phyloP scores from a whole-genome alignment of 2,113 vertebrate species.

The Heterochromis multidens region DNA sequence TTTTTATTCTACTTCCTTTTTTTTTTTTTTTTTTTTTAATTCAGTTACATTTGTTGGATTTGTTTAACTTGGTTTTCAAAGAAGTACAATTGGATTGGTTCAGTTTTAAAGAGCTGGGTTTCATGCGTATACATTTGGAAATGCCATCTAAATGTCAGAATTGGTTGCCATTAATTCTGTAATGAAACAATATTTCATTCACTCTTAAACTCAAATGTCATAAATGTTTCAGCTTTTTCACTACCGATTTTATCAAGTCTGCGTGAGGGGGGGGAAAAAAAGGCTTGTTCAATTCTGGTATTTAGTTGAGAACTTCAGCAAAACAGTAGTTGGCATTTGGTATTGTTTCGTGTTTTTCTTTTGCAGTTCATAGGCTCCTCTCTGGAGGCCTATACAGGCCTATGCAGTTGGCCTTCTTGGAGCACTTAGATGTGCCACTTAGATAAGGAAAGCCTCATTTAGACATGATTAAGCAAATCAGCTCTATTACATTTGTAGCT shows the following conservation, averaged over 20 bases:
- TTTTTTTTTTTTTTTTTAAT: no score
- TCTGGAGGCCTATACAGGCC: not conserved
- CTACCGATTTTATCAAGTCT: not conserved
- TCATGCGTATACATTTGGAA: slow-evolving; percentile 13
- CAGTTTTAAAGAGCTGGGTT: not conserved
- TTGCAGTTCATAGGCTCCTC: not conserved
- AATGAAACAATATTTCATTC: slow-evolving; percentile 25
- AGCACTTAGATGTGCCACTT: not conserved
- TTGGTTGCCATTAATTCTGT: slow-evolving; percentile 10
- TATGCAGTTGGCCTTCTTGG: not conserved
- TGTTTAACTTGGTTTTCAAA: not conserved
- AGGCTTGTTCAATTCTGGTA: not conserved
- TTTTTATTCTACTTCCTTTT: no score
- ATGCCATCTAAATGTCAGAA: slow-evolving; percentile 67
- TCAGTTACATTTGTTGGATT: not conserved
- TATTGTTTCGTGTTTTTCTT: not conserved
- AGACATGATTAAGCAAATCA: slow-evolving; percentile 24
- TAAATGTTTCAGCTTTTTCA: not conserved
- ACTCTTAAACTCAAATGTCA: slow-evolving; percentile 22
- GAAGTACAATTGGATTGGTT: slow-evolving; percentile 14
- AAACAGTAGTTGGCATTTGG: not conserved
- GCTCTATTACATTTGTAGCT: slow-evolving; percentile 8
- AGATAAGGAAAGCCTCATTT: slow-evolving; percentile 29
- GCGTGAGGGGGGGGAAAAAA: not conserved
- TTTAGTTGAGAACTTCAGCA: not conserved